phyloP scores from a whole-genome alignment of 2,797 vertebrate genomes.

The Gila robusta region DNA sequence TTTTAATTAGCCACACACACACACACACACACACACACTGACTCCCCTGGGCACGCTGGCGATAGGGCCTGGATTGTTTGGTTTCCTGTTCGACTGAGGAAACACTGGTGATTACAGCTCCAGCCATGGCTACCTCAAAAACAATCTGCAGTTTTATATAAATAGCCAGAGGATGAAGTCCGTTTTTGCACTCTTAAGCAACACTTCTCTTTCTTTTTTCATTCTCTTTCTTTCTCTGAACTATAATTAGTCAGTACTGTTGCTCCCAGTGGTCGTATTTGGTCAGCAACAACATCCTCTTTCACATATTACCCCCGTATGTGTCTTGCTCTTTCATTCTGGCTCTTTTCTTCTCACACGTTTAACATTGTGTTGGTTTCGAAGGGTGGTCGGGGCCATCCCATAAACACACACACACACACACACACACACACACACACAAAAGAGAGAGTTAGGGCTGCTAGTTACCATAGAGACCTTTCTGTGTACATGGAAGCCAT shows the following conservation, averaged over 20 bases:
- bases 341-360: slow-evolving; percentile 45
- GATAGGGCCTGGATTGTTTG: slow-evolving; percentile 59
- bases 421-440: too few relatives aligned
- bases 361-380: slow-evolving; percentile 4
- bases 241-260: slow-evolving; percentile 79
- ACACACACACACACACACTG: neutral
- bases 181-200: slow-evolving; percentile 28
- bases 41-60: slow-evolving; percentile 29
- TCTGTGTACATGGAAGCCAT: slow-evolving; percentile 73
- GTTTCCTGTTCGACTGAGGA: slow-evolving; percentile 58
- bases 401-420: slow-evolving; percentile 64
- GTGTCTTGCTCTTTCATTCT: slow-evolving; percentile 63
- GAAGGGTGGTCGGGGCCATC: slow-evolving; percentile 55
- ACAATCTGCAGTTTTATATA: slow-evolving; percentile 50
- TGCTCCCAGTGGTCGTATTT: slow-evolving; percentile 77
- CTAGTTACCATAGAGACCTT: slow-evolving; percentile 69
- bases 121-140: slow-evolving; percentile 53
- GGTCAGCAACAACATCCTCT: slow-evolving; percentile 78
- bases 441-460: slow-evolving; percentile 34
- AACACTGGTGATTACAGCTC: slow-evolving; percentile 57
- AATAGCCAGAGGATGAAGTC: slow-evolving; percentile 51
- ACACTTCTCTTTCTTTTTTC: slow-evolving; percentile 28
- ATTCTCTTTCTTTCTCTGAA: slow-evolving; percentile 64
- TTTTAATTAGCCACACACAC: slow-evolving; percentile 61
- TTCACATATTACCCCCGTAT: slow-evolving; percentile 68